Evolutionary conservation across 1,140 invertebrate species (phyloP).

Genomic region (Polyergus mexicanus): DNA sequence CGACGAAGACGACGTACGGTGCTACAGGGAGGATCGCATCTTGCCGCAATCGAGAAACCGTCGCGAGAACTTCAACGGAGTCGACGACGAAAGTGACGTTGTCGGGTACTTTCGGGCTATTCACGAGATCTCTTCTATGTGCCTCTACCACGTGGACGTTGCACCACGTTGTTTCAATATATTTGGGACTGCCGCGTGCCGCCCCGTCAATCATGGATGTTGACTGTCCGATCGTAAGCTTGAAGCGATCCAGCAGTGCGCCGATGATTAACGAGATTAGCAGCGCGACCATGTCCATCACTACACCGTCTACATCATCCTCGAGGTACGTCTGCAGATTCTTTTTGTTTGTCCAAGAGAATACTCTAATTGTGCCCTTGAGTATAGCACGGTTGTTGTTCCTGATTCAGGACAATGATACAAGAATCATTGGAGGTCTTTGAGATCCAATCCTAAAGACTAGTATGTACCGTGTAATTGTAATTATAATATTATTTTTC

Average conservation of each 20-base stretch:
- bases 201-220: constrained; percentile 87
- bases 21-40: background rate
- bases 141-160: constrained; percentile 28
- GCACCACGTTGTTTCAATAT: constrained; percentile 2
- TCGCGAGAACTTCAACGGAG: background rate
- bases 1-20: constrained; percentile 17
- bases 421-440: background rate
- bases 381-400: background rate
- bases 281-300: constrained; percentile 85
- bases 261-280: constrained; percentile 92
- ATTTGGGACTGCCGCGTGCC: constrained; percentile 2
- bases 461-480: background rate
- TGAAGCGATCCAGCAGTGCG: constrained; percentile 94
- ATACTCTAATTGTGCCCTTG: no score
- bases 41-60: background rate
- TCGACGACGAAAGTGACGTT: background rate
- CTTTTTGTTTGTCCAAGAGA: background rate
- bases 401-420: background rate
- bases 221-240: constrained; percentile 88
- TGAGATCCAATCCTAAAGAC: background rate
- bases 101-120: background rate
- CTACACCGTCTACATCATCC: constrained; percentile 84
- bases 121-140: constrained; percentile 35
- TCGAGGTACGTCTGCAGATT: constrained; percentile 80
- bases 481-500: background rate